Evolutionary conservation across 2,888 invertebrate species (phyloP).

Genomic region (Furcula furcula): DNA sequence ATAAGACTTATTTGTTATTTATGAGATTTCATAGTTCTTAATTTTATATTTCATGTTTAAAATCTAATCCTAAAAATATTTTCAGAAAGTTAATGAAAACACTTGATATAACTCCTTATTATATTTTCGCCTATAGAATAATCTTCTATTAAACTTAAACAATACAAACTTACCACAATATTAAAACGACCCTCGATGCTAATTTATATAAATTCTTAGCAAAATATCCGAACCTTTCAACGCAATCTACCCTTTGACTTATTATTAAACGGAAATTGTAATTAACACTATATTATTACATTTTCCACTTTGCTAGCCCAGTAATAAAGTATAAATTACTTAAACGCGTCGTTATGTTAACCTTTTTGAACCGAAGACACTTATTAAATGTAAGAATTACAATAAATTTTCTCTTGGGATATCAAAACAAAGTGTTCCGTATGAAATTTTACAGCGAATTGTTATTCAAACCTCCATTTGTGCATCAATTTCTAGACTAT

Average conservation of each 20-base stretch:
- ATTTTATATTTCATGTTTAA: too few relatives aligned
- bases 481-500: too few relatives aligned
- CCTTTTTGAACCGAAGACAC: constrained; percentile 23
- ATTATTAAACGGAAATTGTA: constrained; percentile 34
- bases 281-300: constrained; percentile 16
- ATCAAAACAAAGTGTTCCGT: constrained; percentile 33
- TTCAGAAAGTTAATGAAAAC: too few relatives aligned
- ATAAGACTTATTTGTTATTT: too few relatives aligned
- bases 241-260: constrained; percentile 18
- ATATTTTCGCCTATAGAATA: too few relatives aligned
- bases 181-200: background rate
- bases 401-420: constrained; percentile 22
- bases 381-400: constrained; percentile 36
- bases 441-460: too few relatives aligned
- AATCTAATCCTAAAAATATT: too few relatives aligned
- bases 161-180: too few relatives aligned
- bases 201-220: constrained; percentile 1
- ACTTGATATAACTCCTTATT: too few relatives aligned
- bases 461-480: too few relatives aligned
- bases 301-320: constrained; percentile 1
- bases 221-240: constrained; percentile 5
- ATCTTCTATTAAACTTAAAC: too few relatives aligned
- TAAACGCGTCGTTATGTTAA: constrained; percentile 4
- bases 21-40: too few relatives aligned
- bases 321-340: background rate